Conservation (phyloP, 2,113 vertebrate genomes). For the Etheostoma cragini region DNA sequence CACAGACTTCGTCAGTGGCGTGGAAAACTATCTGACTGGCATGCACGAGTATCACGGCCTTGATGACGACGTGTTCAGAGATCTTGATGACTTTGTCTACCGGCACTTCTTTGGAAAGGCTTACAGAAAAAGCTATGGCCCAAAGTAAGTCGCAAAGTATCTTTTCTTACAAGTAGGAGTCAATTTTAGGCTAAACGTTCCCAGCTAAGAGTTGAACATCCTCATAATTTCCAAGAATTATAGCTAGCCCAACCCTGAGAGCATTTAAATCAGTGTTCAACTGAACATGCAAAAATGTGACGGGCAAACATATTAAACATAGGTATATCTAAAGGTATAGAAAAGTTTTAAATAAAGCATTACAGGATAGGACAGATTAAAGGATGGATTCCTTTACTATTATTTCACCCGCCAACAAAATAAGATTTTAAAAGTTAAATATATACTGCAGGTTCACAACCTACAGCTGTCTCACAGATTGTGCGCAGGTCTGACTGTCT, state of each 20-base stretch:
- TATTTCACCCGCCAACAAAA: neutral
- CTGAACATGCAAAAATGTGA: too few relatives aligned
- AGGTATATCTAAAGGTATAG: too few relatives aligned
- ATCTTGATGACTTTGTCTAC: conserved; percentile 92
- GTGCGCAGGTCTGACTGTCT: neutral
- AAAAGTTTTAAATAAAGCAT: too few relatives aligned
- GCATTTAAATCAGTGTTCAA: too few relatives aligned
- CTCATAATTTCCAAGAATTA: neutral
- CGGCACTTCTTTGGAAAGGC: conserved; percentile 91
- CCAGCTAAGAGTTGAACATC: neutral
- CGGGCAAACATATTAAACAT: too few relatives aligned
- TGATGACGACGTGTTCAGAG: conserved; percentile 86
- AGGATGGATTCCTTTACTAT: neutral
- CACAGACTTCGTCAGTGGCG: conserved; percentile 92
- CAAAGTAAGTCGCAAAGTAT: conserved; percentile 85
- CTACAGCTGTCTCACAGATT: neutral
- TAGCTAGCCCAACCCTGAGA: too few relatives aligned
- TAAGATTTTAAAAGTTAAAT: neutral
- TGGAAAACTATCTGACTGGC: conserved; percentile 92
- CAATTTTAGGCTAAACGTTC: neutral
- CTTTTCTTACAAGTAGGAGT: neutral
- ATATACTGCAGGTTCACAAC: neutral
- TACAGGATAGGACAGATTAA: neutral
- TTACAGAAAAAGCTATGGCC: conserved; percentile 82
- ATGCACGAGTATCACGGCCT: conserved; percentile 88